Evolutionary conservation across 2,888 invertebrate genomes (phyloP).

Genomic region (Rhingia rostrata): DNA sequence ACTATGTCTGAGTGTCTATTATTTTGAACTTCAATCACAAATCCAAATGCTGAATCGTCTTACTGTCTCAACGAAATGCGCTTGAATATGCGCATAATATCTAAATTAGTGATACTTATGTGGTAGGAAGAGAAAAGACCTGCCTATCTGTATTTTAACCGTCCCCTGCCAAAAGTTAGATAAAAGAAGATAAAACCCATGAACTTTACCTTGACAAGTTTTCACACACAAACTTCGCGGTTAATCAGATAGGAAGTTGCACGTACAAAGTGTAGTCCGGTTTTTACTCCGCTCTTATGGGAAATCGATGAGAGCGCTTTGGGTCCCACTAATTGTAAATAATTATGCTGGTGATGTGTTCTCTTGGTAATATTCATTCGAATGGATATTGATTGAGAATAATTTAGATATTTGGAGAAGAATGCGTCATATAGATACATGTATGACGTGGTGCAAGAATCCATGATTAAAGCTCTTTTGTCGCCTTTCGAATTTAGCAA

Average conservation of each 20-base stretch:
- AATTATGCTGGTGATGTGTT: not conserved
- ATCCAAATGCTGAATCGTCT: slow-evolving; percentile 13
- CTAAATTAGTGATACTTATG: slow-evolving; percentile 25
- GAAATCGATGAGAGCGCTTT: not conserved
- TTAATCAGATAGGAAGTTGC: slow-evolving; percentile 38
- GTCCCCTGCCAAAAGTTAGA: slow-evolving; percentile 6
- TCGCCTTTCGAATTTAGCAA: slow-evolving; percentile 9
- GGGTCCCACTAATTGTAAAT: not conserved
- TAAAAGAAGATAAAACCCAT: slow-evolving; percentile 37
- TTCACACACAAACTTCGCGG: slow-evolving; percentile 44
- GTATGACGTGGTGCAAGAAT: slow-evolving; percentile 13
- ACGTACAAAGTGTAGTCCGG: slow-evolving; percentile 7
- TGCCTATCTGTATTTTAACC: slow-evolving; percentile 22
- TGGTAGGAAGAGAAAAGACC: not conserved
- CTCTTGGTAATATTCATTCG: not conserved
- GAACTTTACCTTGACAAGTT: slow-evolving; percentile 69
- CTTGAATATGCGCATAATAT: slow-evolving; percentile 52
- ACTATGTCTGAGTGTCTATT: not conserved
- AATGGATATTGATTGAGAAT: not conserved
- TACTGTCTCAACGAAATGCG: not conserved
- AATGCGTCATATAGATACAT: slow-evolving; percentile 5
- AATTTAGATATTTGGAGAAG: not conserved
- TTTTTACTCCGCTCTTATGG: not conserved
- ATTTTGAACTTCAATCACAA: slow-evolving; percentile 13
- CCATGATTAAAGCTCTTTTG: slow-evolving; percentile 3